Conservation (phyloP, 2,888 invertebrate species). For the Oxycera nigricornis region DNA sequence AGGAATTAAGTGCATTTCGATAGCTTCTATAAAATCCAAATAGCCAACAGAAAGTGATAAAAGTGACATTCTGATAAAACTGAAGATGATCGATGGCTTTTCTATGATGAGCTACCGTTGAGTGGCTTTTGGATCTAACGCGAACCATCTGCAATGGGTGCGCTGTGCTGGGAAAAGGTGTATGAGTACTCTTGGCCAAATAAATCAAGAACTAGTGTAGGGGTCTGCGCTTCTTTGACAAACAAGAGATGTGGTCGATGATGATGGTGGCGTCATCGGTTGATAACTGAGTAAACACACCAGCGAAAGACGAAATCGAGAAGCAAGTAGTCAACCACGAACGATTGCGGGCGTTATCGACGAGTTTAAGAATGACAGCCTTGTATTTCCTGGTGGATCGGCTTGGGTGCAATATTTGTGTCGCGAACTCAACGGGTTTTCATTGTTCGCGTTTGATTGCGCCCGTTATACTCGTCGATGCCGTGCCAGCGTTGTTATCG, state of each 20-base stretch:
- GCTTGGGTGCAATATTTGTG: too few relatives aligned
- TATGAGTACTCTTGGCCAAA: background rate
- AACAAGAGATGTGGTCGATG: background rate
- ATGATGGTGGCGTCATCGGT: background rate
- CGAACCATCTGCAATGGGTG: constrained; percentile 7
- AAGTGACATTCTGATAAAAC: constrained; percentile 37
- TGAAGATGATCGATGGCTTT: constrained; percentile 37
- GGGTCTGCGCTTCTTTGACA: background rate
- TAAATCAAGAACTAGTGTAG: background rate
- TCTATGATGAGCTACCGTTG: background rate
- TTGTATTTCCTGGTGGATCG: too few relatives aligned
- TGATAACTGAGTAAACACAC: too few relatives aligned
- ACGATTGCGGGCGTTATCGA: too few relatives aligned
- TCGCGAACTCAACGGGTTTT: too few relatives aligned
- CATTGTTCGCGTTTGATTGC: too few relatives aligned
- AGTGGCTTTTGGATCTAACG: background rate
- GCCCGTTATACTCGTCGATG: too few relatives aligned
- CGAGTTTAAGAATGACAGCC: too few relatives aligned
- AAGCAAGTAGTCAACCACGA: too few relatives aligned
- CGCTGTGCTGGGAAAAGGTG: background rate
- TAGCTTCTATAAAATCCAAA: constrained; percentile 37
- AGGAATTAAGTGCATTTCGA: constrained; percentile 24
- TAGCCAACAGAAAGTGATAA: constrained; percentile 31
- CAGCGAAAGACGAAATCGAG: too few relatives aligned
- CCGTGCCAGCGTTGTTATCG: too few relatives aligned